These are phyloP conservation scores for Colistium nudipinnis DNA, from an alignment of 2,113 vertebrate genomes.

Conservation along the genomic window DNA sequence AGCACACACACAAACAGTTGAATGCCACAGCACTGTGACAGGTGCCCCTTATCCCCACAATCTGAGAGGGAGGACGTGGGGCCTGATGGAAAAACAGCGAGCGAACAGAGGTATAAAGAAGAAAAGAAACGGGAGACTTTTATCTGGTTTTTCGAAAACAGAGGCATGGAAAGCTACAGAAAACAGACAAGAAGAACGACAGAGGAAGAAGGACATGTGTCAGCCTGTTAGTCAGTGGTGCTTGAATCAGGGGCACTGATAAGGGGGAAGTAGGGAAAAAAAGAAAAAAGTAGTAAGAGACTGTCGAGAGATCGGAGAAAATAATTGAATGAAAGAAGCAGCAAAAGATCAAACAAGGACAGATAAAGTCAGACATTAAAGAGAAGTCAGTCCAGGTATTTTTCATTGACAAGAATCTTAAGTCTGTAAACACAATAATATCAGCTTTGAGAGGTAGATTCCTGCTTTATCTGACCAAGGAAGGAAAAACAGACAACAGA, in stretches of 20 bases:
- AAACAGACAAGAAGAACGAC: not conserved
- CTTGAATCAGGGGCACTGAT: constrained; percentile 3
- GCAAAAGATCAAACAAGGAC: constrained; percentile 51
- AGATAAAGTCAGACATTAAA: constrained; percentile 52
- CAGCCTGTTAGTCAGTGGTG: constrained; percentile 38
- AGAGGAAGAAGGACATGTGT: constrained; percentile 38
- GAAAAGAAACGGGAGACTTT: constrained; percentile 50
- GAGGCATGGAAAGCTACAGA: not conserved
- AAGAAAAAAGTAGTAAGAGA: constrained; percentile 7
- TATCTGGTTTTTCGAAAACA: constrained; percentile 50
- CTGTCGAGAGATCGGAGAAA: constrained; percentile 41
- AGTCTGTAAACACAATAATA: constrained; percentile 34
- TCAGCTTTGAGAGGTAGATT: constrained; percentile 23
- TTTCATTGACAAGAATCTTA: constrained; percentile 24
- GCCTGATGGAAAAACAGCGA: constrained; percentile 40
- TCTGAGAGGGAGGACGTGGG: constrained; percentile 41
- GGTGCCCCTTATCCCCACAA: constrained; percentile 79
- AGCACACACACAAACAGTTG: constrained; percentile 50
- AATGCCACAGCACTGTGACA: constrained; percentile 58
- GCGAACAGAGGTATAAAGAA: constrained; percentile 26
- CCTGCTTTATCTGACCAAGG: constrained; percentile 29
- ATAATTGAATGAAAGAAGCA: constrained; percentile 36
- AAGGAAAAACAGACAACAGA: not conserved
- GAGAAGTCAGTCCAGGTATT: constrained; percentile 18
- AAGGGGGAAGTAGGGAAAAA: not conserved